Evolutionary conservation across 2,888 invertebrate species (phyloP), one percentile per base, ranked within the genome.

Genomic region (Stictocephala bisonia): DNA sequence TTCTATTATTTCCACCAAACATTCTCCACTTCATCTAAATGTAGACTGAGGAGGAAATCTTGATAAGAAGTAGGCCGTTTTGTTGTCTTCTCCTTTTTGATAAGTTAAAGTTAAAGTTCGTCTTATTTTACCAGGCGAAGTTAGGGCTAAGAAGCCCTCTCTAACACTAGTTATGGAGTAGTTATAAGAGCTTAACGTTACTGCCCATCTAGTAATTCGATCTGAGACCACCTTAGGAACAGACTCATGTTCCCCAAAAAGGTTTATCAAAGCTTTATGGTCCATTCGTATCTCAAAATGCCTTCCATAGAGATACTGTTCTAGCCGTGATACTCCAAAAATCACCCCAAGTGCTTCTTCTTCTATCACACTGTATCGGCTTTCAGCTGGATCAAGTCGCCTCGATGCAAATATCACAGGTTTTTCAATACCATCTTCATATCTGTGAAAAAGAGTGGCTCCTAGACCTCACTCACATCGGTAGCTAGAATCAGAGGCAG

Each of bases 391-490:
- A 11, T 48, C 29, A 1, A 68, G 1, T n/a, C 27, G 29, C 9
- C 48, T 48, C 6, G 27, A 50, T 15, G 48, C 48, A 68, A 27
- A 68, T n/a, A 22, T 48, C 18, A 68, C 2, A 18, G 68, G 68
- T 68, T 50, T 72, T 11, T 72, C 72, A 18, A 24, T 48, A 7
- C 51, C 66, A 31, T 72, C 51, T 1, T 22, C 3, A 31, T 66
- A 71, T 2, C 24, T 50, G 13, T 60, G 71, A 20, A 44, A 26
- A 20, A 71, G 60, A 4, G 26, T 64, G 26, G 64, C 64, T 41
- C 71, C 71, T 13, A 71, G 11, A 29, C 67, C 71, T 68, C 50
- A 48, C 27, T 50, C 3, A 48, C 68, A 27, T 68, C 68, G 27
- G 50, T 26, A 20, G 26, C 24, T 1, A 68, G 20, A 13, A 68